Percentiles rank a stretch among this genome's conserved stretches.
These are phyloP conservation scores for Drosophila hawaiiensis DNA, from an alignment of 2,888 invertebrate species.

Conservation along the genomic window DNA sequence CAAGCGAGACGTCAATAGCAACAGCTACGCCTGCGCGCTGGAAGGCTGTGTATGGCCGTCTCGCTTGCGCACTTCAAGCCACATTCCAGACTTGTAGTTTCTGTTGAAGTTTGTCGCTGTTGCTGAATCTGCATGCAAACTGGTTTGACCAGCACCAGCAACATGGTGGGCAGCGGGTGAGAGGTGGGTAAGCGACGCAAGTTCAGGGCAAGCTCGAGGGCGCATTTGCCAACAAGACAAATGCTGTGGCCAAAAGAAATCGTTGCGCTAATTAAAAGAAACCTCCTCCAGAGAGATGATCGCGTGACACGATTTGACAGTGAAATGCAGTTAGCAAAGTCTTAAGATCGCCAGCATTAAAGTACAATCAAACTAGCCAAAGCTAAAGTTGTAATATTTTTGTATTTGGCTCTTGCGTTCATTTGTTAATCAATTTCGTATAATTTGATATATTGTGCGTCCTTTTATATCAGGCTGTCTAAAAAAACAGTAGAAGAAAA, in stretches of 20 bases:
- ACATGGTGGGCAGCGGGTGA: not conserved
- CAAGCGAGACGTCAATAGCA: constrained; percentile 54
- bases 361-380: not conserved
- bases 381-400: not conserved
- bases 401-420: not conserved
- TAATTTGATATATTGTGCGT: not conserved
- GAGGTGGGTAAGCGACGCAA: constrained; percentile 22
- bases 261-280: constrained; percentile 31
- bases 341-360: not conserved
- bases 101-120: constrained; percentile 24
- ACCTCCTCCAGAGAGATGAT: constrained; percentile 12
- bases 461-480: not conserved
- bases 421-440: not conserved
- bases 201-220: constrained; percentile 50
- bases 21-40: constrained; percentile 57
- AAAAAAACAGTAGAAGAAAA: not conserved
- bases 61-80: constrained; percentile 35
- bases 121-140: constrained; percentile 60
- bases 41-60: constrained; percentile 23
- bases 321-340: not conserved
- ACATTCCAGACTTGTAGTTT: constrained; percentile 31
- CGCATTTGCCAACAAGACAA: constrained; percentile 53
- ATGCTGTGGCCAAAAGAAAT: constrained; percentile 14
- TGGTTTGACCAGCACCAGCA: constrained; percentile 66
- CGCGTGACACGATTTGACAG: constrained; percentile 13